Base-by-base conservation (phyloP, 92 coral and sea anemone genomes). In the Porites rus region DNA sequence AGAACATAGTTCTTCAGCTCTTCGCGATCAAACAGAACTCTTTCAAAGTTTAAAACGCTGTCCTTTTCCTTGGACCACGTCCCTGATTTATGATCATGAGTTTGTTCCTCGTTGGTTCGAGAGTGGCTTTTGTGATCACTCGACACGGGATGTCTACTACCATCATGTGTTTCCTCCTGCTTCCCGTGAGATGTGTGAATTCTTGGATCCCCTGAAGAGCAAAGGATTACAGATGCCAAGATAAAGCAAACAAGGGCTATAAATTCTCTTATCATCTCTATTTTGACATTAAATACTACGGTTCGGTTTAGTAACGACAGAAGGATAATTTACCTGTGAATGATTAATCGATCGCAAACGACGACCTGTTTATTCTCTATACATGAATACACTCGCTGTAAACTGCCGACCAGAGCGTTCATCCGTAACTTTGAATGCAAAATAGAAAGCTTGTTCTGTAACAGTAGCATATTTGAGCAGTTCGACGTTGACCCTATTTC, bases 1-100 rank as follows among this genome's bases (percentile, higher is more conserved):
- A 83, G 80, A 9, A 83, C 87, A 24, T 83, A 83, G 22, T 65
- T 74, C 73, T 83, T 83, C 25, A 83, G 80, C 69, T 64, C 51
- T 22, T 74, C 65, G 25, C 79, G 87, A 74, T 83, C 87, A 65
- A 83, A 83, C 63, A 83, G 14, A 25, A 83, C 18, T 52, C 54
- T 64, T 62, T 51, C 80, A 63, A 83, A 62, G 80, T 83, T 65
- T 28, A 8, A 9, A 73, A 53, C 46, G 64, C 65, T 46, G 64
- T 73, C 72, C 61, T 24, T 60, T 74, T 74, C 70, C 72, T 73
- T 62, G 51, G 73, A 38, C 50, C 12, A 51, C 25, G 12, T 28
- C 14, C 74, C 63, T 51, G 87, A 21, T 56, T 16, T 58, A 31
- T 81, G 64, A 46, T 50, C 31, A 71, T 62, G 28, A 19, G 54